Percentiles rank a stretch among this genome's conserved stretches.
phyloP scores from a whole-genome alignment of 1,140 invertebrate species.

The Pomacea maculata region DNA sequence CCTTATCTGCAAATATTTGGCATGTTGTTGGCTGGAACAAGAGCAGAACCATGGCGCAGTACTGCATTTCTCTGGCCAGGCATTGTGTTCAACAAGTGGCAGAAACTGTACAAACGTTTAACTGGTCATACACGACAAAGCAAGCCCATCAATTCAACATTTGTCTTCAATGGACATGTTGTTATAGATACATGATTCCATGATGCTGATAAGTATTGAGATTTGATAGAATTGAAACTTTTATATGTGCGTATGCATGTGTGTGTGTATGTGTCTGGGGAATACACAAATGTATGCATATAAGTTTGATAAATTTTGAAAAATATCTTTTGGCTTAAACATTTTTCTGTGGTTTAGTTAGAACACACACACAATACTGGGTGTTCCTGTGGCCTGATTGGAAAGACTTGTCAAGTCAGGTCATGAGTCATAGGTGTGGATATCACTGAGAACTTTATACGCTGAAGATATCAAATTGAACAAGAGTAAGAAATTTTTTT shows the following conservation, averaged over 20 bases:
- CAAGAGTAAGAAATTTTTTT: too few species aligned
- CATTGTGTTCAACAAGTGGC: slow-evolving; percentile 44
- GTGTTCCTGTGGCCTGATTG: too few species aligned
- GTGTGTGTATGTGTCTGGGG: background rate
- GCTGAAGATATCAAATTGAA: too few species aligned
- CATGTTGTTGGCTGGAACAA: slow-evolving; percentile 55
- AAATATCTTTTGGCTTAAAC: too few species aligned
- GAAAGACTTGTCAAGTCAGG: too few species aligned
- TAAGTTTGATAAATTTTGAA: too few species aligned
- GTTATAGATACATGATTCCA: slow-evolving; percentile 42
- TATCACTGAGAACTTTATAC: too few species aligned
- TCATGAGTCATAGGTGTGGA: too few species aligned
- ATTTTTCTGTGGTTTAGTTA: too few species aligned
- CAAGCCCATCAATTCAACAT: slow-evolving; percentile 36
- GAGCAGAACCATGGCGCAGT: slow-evolving; percentile 50
- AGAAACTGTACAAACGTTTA: slow-evolving; percentile 30
- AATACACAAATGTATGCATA: too few species aligned
- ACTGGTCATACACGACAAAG: slow-evolving; percentile 20
- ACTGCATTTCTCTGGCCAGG: slow-evolving; percentile 55
- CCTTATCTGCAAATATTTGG: slow-evolving; percentile 59
- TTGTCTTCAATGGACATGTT: slow-evolving; percentile 41
- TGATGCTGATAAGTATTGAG: background rate
- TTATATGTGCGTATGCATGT: background rate
- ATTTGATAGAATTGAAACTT: background rate
- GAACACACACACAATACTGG: too few species aligned